Evolutionary conservation across 2,113 vertebrate species (phyloP), one percentile per base, ranked within the genome.

Genomic region (Helogale parvula): DNA sequence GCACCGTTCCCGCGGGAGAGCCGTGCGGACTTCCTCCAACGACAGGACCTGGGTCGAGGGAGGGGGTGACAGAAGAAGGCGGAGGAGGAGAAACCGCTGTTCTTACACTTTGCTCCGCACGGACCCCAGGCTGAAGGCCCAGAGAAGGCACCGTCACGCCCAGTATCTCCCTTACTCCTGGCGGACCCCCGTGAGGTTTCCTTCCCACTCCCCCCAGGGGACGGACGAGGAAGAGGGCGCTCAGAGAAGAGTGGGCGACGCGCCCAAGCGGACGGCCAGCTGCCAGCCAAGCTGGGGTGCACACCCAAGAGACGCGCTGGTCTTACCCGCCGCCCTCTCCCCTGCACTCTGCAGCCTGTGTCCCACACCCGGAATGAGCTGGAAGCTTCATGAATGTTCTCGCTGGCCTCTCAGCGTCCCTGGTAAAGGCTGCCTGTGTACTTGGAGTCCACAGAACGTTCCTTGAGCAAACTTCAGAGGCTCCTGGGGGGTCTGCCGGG

Each of bases 311-410:
- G 7, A 16, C 4, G 0, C 35, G 21, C 19, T 45, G 9, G 1
- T 5, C 6, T 3, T 7, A 3, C 7, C 9, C 6, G 2, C 71
- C 12, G 19, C 0, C 2, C 1, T 4, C n/a, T n/a, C 4, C 4
- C n/a, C 82, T 52, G 11, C 2, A 29, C 1, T 31, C 29, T 57
- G 1, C 38, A 35, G 19, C 11, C 11, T 33, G 41, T 7, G 4
- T 25, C 52, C 60, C 12, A 29, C 3, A 54, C 5, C 35, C 45
- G 35, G 41, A 47, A 41, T 29, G 45, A 54, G 60, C 21, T 9
- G 21, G 45, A n/a, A 29, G 31, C 66, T 63, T 7, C 54, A 9
- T 1, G 3, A 27, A 3, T 31, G 35, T 27, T 47, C 60, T 94
- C 14, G 5, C 17, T 38, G 21, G 66, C 25, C 63, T 52, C 66